Evolutionary conservation across 2,113 vertebrate genomes (phyloP).

Genomic region (Egretta garzetta): DNA sequence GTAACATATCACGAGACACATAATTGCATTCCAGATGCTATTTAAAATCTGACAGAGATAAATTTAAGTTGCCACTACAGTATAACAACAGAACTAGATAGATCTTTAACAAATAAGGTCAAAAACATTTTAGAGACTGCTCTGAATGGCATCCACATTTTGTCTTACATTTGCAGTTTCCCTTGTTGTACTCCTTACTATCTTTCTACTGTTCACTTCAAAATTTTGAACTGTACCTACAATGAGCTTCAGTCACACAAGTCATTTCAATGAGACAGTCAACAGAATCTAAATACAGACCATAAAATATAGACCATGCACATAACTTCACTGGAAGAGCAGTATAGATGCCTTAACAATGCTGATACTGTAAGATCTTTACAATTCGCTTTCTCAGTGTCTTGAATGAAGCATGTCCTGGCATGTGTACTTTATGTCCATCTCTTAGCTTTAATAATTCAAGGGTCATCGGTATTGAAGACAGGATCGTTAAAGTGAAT

Average conservation of each 20-base stretch:
- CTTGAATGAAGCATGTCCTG: background rate
- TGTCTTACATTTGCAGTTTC: background rate
- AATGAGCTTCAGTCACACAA: background rate
- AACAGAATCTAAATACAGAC: background rate
- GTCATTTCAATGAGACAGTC: background rate
- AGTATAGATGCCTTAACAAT: background rate
- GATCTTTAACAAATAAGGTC: background rate
- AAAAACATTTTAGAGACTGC: background rate
- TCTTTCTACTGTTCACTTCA: background rate
- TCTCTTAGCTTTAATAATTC: background rate
- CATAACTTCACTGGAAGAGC: fast-evolving
- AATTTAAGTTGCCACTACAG: background rate
- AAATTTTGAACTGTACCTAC: background rate
- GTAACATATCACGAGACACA: background rate
- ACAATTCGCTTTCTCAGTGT: background rate
- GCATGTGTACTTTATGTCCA: background rate
- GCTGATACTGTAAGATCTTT: background rate
- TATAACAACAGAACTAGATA: background rate
- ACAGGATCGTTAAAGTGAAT: background rate
- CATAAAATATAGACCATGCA: background rate
- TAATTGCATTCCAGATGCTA: background rate
- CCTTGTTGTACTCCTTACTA: background rate
- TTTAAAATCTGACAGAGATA: background rate
- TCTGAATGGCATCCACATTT: background rate
- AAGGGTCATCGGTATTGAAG: background rate